Evolutionary conservation across 37 sponge, comb jelly and placozoan genomes (phyloP), one percentile per base, ranked within the genome.

Genomic region (Agelas oroides): DNA sequence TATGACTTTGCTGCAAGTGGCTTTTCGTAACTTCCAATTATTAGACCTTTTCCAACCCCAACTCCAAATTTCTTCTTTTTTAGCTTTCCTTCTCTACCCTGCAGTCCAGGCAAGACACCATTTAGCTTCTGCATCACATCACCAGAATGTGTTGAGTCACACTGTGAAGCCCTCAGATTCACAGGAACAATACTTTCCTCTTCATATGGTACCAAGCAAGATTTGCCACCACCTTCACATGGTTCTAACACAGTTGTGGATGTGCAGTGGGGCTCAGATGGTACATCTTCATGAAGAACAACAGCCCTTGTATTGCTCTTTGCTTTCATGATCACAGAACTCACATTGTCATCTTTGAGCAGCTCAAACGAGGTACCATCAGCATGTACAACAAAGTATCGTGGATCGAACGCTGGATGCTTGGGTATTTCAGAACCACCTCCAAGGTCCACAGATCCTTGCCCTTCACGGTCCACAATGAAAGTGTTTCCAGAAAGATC

Each of bases 341-440:
- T 39, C 15, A 75, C 55, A 19, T 32, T 37, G 25, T 59, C 53
- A 16, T 57, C 18, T 12, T 75, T 65, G 20, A 77, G 76, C 14
- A 95, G 21, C 68, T 89, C 84, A 35, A 75, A 80, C 0, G 81
- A 83, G 6, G 70, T 85, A 8, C 65, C 67, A 82, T 92, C 88
- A 38, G 75, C 31, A 36, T 85, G 77, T 16, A 95, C 32, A 28
- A 92, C 65, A 76, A 89, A 95, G 57, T 89, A 86, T 1, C 81
- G 84, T 1, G 92, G 88, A 0, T 34, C 30, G 25, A 74, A 80
- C 5, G 66, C 58, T 65, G 34, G 37, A 37, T 82, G 83, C 2
- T 18, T 6, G 1, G 76, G 52, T 20, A 55, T 24, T 37, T 27
- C 40, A 40, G 69, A 59, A 55, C 67, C 34, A 24, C 37, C 65